phyloP scores from a whole-genome alignment of 2,113 vertebrate species.

The Neotragus moschatus region DNA sequence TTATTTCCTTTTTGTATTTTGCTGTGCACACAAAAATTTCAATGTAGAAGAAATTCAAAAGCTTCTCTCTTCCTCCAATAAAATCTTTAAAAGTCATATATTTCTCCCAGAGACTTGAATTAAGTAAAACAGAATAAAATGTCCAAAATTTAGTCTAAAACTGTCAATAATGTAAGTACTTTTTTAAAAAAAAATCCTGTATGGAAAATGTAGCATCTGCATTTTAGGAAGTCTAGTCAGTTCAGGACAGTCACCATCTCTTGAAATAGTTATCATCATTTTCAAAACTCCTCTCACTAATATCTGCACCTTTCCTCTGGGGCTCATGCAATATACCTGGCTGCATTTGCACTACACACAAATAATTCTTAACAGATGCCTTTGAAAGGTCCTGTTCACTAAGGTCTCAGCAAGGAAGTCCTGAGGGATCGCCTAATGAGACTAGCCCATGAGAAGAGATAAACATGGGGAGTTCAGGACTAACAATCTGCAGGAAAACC shows the following conservation, averaged over 20 bases:
- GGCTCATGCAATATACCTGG: background rate
- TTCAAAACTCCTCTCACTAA: background rate
- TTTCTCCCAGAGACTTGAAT: background rate
- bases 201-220: background rate
- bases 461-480: background rate
- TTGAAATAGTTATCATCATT: background rate
- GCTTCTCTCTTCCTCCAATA: background rate
- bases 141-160: background rate
- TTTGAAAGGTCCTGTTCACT: background rate
- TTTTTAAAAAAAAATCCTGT: background rate
- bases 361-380: background rate
- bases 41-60: constrained; percentile 5
- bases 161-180: background rate
- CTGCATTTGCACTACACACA: background rate
- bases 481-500: background rate
- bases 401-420: background rate
- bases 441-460: background rate
- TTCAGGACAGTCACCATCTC: background rate
- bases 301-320: background rate
- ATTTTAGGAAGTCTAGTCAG: background rate
- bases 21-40: background rate
- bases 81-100: constrained; percentile 24
- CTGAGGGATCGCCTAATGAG: background rate
- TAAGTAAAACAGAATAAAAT: constrained; percentile 17
- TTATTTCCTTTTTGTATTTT: constrained; percentile 39